Conservation (phyloP, 2,113 vertebrate species). For the Clarias magur region DNA sequence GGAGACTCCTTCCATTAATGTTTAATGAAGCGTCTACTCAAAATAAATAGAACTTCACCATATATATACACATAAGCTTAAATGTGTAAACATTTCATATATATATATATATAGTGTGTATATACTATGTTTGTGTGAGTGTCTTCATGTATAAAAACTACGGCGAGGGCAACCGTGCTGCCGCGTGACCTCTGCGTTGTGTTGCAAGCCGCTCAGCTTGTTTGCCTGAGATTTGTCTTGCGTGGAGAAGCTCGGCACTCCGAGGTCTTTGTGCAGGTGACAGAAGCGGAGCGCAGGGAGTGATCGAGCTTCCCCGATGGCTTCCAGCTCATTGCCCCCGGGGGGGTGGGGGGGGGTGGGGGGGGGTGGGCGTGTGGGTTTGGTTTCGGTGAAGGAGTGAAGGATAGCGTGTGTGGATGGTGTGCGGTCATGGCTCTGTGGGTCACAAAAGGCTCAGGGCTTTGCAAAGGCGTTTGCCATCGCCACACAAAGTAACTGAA, state of each 20-base stretch:
- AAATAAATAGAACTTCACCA: neutral
- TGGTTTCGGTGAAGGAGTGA: conserved; percentile 25
- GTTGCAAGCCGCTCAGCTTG: conserved; percentile 54
- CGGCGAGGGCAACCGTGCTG: neutral
- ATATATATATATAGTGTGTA: no score
- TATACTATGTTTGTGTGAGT: neutral
- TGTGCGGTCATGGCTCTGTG: conserved; percentile 55
- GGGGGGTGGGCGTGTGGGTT: neutral
- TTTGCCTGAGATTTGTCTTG: conserved; percentile 71
- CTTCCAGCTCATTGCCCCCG: conserved; percentile 27
- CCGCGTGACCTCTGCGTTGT: neutral
- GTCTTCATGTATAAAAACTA: neutral
- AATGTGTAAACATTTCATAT: no score
- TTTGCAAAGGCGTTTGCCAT: conserved; percentile 30
- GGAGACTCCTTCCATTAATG: neutral
- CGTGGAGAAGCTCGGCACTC: conserved; percentile 65
- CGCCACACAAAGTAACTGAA: conserved; percentile 41
- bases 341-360: neutral
- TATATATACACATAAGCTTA: neutral
- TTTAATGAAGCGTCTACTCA: neutral
- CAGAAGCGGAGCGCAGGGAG: conserved; percentile 59
- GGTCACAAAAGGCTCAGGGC: conserved; percentile 53
- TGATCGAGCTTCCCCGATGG: conserved; percentile 36
- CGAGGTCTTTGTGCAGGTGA: conserved; percentile 71
- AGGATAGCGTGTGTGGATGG: conserved; percentile 42